Evolutionary conservation across 1,140 invertebrate genomes (phyloP).

Genomic region (Pseudomyrmex concolor): DNA sequence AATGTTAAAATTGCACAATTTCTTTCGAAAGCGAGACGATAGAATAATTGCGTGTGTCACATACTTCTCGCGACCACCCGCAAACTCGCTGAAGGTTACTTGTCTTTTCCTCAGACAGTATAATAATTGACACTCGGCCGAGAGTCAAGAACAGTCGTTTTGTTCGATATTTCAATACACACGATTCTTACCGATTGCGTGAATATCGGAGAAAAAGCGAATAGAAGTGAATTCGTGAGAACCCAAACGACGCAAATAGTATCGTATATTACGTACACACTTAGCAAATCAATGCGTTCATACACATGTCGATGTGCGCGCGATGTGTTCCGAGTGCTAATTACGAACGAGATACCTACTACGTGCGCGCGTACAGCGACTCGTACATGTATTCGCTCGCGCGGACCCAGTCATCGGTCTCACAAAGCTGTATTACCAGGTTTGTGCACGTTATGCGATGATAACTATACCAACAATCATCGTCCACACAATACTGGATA

Average conservation of each 20-base stretch:
- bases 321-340: slow-evolving; percentile 61
- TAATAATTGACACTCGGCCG: slow-evolving; percentile 38
- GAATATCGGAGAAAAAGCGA: not conserved
- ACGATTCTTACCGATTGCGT: slow-evolving; percentile 8
- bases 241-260: slow-evolving; percentile 50
- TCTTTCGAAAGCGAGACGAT: slow-evolving; percentile 7
- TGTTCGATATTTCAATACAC: slow-evolving; percentile 22
- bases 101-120: not conserved
- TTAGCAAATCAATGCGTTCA: slow-evolving; percentile 3
- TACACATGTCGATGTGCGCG: not conserved
- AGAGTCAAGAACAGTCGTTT: slow-evolving; percentile 6
- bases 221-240: slow-evolving; percentile 56
- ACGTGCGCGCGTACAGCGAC: slow-evolving; percentile 13
- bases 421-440: slow-evolving; percentile 14
- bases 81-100: slow-evolving; percentile 24
- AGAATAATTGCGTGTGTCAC: slow-evolving; percentile 46
- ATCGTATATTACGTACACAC: slow-evolving; percentile 36
- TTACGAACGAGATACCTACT: slow-evolving; percentile 61
- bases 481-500: slow-evolving; percentile 8
- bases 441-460: slow-evolving; percentile 46
- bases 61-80: slow-evolving; percentile 27
- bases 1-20: slow-evolving; percentile 33
- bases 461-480: slow-evolving; percentile 32
- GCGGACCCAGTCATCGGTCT: not conserved
- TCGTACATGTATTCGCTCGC: not conserved